These are phyloP conservation scores for Leucophenga montana DNA, from an alignment of 2,888 invertebrate species.

Conservation along the genomic window DNA sequence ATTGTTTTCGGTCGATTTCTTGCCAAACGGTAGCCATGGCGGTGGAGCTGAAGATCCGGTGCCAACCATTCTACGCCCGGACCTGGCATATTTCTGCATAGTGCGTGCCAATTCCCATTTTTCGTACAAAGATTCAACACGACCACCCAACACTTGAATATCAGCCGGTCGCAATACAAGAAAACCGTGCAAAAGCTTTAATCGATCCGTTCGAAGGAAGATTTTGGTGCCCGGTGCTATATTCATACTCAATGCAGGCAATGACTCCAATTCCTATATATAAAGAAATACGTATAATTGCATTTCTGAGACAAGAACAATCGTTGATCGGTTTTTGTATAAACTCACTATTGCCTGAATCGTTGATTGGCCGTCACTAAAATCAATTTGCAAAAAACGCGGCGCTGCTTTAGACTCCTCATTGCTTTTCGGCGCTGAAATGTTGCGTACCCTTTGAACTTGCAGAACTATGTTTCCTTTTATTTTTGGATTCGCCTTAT, in stretches of 20 bases:
- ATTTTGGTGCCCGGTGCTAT: conserved; percentile 94
- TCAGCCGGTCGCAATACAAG: conserved; percentile 81
- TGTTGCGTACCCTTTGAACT: conserved; percentile 89
- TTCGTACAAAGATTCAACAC: conserved; percentile 86
- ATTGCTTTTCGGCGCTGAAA: conserved; percentile 91
- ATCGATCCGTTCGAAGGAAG: conserved; percentile 74
- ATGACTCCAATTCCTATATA: conserved; percentile 81
- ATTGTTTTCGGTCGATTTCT: conserved; percentile 77
- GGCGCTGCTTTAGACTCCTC: conserved; percentile 89
- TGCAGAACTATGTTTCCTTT: conserved; percentile 84
- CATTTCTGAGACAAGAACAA: too few species aligned
- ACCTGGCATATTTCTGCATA: conserved; percentile 77
- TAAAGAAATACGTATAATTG: too few species aligned
- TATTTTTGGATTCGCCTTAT: conserved; percentile 47
- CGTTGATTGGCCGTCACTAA: conserved; percentile 88
- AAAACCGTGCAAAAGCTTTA: conserved; percentile 82
- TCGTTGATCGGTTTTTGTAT: too few species aligned
- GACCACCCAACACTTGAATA: conserved; percentile 86
- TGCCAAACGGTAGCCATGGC: conserved; percentile 94
- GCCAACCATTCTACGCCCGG: conserved; percentile 59
- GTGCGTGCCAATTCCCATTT: conserved; percentile 88
- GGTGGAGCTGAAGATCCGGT: conserved; percentile 85
- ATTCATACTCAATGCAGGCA: conserved; percentile 82
- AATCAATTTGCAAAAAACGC: conserved; percentile 85
- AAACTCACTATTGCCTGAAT: conserved; percentile 76